Evolutionary conservation across 2,113 vertebrate genomes (phyloP).

Genomic region (Furnarius figulus): DNA sequence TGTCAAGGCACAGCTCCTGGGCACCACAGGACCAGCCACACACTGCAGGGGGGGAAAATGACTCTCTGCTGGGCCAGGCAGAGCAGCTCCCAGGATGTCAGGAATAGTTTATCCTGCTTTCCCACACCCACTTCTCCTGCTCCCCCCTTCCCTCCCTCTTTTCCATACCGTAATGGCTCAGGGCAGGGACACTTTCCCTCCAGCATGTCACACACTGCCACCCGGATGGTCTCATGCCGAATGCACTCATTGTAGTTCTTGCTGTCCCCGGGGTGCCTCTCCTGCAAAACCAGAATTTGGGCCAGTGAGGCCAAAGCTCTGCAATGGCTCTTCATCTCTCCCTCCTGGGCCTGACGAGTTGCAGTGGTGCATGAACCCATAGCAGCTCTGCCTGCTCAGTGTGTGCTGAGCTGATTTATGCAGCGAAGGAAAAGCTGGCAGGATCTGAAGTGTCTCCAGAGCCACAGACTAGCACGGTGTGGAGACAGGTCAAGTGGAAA

Average conservation of each 20-base stretch:
- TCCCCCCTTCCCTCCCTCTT: background rate
- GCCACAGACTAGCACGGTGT: background rate
- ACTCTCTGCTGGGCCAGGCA: background rate
- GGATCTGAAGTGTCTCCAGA: background rate
- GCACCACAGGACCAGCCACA: background rate
- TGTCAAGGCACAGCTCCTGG: background rate
- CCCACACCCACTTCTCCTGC: background rate
- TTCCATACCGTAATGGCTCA: slow-evolving; percentile 86
- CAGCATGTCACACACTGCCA: slow-evolving; percentile 98
- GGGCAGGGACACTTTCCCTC: slow-evolving; percentile 94
- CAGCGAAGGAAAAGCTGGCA: background rate
- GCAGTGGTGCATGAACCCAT: background rate
- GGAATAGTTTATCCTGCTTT: background rate
- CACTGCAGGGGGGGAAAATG: background rate
- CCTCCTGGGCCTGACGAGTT: background rate
- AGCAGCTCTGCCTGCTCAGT: background rate
- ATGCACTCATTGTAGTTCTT: slow-evolving; percentile 99
- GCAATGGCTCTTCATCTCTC: background rate
- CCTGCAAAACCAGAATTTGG: slow-evolving; percentile 73
- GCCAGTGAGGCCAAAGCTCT: background rate
- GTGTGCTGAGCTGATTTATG: background rate
- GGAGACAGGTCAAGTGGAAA: background rate
- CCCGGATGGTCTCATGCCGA: slow-evolving; percentile 94
- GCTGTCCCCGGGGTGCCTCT: slow-evolving; percentile 96
- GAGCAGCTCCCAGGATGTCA: background rate